Evolutionary conservation across 1,140 invertebrate species (phyloP).

Genomic region (Dendrolimus kikuchii): DNA sequence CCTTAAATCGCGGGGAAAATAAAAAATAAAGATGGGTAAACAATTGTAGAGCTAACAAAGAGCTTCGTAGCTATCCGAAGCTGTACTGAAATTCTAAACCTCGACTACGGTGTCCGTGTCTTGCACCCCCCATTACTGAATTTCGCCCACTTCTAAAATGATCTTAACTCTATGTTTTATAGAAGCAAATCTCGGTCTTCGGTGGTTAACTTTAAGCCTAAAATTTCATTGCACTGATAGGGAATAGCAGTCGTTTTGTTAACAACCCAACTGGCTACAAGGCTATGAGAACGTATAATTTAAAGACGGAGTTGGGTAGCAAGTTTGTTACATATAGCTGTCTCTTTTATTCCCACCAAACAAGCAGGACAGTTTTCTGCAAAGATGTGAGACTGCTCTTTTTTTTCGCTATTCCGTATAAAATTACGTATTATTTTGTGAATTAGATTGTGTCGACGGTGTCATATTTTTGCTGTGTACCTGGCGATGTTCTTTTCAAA

Average conservation of each 20-base stretch:
- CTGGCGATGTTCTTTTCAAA: constrained; percentile 35
- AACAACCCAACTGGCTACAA: constrained; percentile 36
- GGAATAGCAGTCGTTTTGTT: constrained; percentile 20
- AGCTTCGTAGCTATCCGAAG: constrained; percentile 68
- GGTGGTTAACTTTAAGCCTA: constrained; percentile 5
- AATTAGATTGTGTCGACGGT: constrained; percentile 63
- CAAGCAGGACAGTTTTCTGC: constrained; percentile 39
- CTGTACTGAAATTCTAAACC: constrained; percentile 72
- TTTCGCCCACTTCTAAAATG: constrained; percentile 39
- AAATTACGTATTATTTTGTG: constrained; percentile 69
- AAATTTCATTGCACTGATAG: constrained; percentile 11
- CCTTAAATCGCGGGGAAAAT: constrained; percentile 27
- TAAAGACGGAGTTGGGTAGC: constrained; percentile 57
- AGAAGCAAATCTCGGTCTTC: constrained; percentile 8
- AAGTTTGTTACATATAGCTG: constrained; percentile 20
- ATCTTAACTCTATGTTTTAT: constrained; percentile 12
- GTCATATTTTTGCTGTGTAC: constrained; percentile 58
- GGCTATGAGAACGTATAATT: constrained; percentile 72
- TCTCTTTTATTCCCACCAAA: constrained; percentile 36
- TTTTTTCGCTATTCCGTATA: constrained; percentile 65
- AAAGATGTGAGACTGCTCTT: constrained; percentile 50
- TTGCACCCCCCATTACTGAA: constrained; percentile 69
- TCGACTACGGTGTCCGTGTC: constrained; percentile 65
- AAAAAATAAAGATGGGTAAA: constrained; percentile 60
- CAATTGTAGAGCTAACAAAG: constrained; percentile 62